phyloP scores from a whole-genome alignment of 2,113 vertebrate species.

The Octodon degus region DNA sequence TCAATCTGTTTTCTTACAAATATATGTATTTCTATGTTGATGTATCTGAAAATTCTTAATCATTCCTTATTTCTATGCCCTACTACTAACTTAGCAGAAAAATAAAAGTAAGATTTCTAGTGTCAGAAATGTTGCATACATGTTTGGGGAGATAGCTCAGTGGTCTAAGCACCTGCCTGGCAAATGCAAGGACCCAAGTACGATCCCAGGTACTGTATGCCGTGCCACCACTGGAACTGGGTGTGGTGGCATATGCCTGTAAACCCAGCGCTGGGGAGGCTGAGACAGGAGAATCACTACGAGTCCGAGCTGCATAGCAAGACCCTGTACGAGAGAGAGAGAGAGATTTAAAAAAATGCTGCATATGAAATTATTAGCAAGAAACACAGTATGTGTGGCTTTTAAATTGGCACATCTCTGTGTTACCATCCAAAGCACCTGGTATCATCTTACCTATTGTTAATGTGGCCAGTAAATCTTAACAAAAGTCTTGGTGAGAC shows the following conservation, averaged over 20 bases:
- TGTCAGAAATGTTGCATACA: background rate
- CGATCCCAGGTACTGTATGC: no score
- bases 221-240: no score
- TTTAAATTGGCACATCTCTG: background rate
- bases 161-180: no score
- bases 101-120: background rate
- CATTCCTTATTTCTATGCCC: background rate
- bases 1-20: background rate
- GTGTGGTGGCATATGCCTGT: no score
- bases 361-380: background rate
- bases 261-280: no score
- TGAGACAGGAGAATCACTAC: no score
- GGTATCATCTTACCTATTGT: background rate
- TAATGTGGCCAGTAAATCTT: background rate
- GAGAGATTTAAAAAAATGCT: no score
- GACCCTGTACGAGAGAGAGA: no score
- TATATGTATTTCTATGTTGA: constrained; percentile 4
- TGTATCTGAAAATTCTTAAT: background rate
- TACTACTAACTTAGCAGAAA: background rate
- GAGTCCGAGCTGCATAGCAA: no score
- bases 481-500: background rate
- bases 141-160: no score
- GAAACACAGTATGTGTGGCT: background rate
- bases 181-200: no score
- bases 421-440: background rate